Base-by-base conservation (phyloP, 2,797 vertebrate species). In the Trematomus bernacchii region DNA sequence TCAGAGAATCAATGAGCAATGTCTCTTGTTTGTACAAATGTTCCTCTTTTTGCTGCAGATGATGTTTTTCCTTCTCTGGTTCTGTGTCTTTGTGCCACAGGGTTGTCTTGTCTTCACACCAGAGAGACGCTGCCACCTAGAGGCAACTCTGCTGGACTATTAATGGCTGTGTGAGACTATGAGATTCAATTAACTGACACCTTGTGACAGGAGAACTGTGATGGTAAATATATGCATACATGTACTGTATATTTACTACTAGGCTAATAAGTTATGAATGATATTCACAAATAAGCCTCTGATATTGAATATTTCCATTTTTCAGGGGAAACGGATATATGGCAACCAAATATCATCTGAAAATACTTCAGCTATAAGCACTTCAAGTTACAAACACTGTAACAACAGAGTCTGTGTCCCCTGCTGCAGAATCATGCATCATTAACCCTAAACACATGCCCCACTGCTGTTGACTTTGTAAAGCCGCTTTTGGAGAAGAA, bases 91-190 rank as follows among this genome's bases (percentile, higher is more conserved):
- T 51, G 48, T 37, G 70, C 50, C 73, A 71, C 30, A 62, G 27
- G 51, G 12, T 64, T 37, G 33, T 23, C 8, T 65, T 30, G 70
- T 62, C 69, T 23, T 67, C 79, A 65, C 60, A 67, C 55, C 68
- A 60, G 66, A 67, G 42, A 46, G 66, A 88, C 71, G 2, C 84
- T 87, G 90, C 91, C 91, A 85, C 84, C 91, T 91, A 89, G 80
- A 91, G 91, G 90, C 52, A 21, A 40, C 51, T 66, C 14, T 2
- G 16, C 4, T 19, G 19, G 16, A 16, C 18, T 60, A 50, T 37
- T n/a, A 6, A 40, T 23, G 18, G 33, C 14, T 23, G 23, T 44
- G 46, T 61, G 21, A 42, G 15, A 46, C 10, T 57, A 42, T 54
- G 13, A 7, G 46, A n/a, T 47, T 6, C 53, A 11, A 78, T 54